These are phyloP conservation scores for Microtus richardsoni DNA, from an alignment of 2,113 vertebrate species.

Conservation along the genomic window DNA sequence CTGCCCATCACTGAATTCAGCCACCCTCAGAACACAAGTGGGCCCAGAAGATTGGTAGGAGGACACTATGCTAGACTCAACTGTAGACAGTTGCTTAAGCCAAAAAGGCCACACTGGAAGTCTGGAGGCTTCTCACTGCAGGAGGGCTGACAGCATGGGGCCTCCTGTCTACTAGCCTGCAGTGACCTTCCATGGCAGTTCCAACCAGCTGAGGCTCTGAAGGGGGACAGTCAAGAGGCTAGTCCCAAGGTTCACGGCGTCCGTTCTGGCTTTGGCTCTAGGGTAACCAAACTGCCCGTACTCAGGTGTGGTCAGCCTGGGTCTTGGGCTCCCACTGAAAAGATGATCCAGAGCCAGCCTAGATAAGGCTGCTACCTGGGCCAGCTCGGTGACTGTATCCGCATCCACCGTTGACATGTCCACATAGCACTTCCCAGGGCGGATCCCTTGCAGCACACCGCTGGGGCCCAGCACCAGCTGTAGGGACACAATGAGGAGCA, in stretches of 20 bases:
- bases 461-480: slow-evolving; percentile 98
- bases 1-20: background rate
- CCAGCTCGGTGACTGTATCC: slow-evolving; percentile 96
- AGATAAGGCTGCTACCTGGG: slow-evolving; percentile 90
- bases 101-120: background rate
- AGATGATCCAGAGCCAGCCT: background rate
- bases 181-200: background rate
- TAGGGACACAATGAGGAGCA: slow-evolving; percentile 86
- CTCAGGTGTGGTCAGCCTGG: background rate
- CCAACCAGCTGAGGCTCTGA: slow-evolving; percentile 2
- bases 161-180: background rate
- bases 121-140: background rate
- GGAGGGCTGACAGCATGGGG: background rate
- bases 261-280: slow-evolving; percentile 18
- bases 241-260: background rate
- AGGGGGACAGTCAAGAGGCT: background rate
- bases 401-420: slow-evolving; percentile 99
- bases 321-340: slow-evolving; percentile 18
- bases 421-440: slow-evolving; percentile 97
- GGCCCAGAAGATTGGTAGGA: background rate
- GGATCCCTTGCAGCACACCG: slow-evolving; percentile 97
- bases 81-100: background rate
- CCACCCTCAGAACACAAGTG: background rate
- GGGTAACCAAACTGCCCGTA: background rate
- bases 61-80: background rate